Evolutionary conservation across 2,888 invertebrate genomes (phyloP).

Genomic region (Polydrusus tereticollis): DNA sequence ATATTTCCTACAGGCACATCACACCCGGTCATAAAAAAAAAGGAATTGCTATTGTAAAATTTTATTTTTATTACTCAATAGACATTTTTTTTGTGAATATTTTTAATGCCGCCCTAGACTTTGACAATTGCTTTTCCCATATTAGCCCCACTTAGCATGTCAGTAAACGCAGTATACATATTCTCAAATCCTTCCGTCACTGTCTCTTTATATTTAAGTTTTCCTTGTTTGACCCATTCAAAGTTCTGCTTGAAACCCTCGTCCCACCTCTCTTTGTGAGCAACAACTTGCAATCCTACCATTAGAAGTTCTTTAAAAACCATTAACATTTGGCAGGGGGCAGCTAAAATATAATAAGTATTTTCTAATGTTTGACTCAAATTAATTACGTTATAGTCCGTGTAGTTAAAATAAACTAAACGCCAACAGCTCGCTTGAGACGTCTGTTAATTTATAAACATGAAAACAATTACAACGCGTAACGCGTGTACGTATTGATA

Average conservation of each 20-base stretch:
- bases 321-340: neutral
- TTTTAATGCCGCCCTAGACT: conserved; percentile 43
- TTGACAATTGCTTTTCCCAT: conserved; percentile 56
- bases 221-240: conserved; percentile 76
- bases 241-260: conserved; percentile 76
- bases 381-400: neutral
- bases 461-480: no score
- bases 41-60: no score
- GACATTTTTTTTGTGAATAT: no score
- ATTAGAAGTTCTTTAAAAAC: conserved; percentile 52
- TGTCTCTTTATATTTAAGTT: conserved; percentile 79
- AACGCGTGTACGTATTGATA: no score
- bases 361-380: neutral
- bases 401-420: no score
- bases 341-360: neutral
- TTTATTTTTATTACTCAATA: no score
- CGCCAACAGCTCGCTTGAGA: no score
- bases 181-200: conserved; percentile 74
- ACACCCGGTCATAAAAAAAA: no score
- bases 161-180: conserved; percentile 54
- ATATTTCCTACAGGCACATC: no score
- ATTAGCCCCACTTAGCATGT: conserved; percentile 55
- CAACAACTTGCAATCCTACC: conserved; percentile 54
- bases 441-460: no score
- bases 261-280: conserved; percentile 68